phyloP scores from a whole-genome alignment of 2,888 invertebrate species.

The Megamerina dolium region DNA sequence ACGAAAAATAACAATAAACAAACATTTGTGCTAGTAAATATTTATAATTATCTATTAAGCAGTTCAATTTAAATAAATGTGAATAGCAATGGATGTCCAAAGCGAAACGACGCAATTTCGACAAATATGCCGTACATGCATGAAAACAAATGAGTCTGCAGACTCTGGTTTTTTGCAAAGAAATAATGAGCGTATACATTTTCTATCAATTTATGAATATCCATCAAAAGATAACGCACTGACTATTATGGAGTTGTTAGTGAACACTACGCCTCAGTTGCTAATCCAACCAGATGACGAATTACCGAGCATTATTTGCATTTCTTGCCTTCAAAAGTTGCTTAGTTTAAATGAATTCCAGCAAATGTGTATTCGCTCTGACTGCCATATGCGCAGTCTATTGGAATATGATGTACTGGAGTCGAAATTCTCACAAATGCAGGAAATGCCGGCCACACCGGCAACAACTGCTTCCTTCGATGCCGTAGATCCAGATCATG shows the following conservation, averaged over 20 bases:
- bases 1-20: too few species aligned
- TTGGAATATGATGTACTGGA: constrained; percentile 5
- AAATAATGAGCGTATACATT: not conserved
- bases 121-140: not conserved
- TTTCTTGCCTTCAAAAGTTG: constrained; percentile 52
- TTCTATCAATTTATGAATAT: constrained; percentile 3
- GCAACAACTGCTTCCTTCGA: not conserved
- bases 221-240: not conserved
- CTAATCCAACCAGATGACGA: constrained; percentile 52
- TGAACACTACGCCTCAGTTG: constrained; percentile 34
- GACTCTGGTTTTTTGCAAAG: too few species aligned
- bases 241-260: constrained; percentile 38
- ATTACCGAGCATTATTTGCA: constrained; percentile 57
- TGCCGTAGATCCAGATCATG: not conserved
- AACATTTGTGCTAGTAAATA: too few species aligned
- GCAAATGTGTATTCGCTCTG: constrained; percentile 43
- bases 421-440: not conserved
- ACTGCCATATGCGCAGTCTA: constrained; percentile 8
- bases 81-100: not conserved
- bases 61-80: too few species aligned
- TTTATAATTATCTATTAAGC: too few species aligned
- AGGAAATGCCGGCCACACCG: not conserved
- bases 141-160: not conserved
- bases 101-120: not conserved
- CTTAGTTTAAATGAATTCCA: constrained; percentile 52